Conservation (phyloP, 2,888 invertebrate genomes). For the Cecidostiba fungosa region DNA sequence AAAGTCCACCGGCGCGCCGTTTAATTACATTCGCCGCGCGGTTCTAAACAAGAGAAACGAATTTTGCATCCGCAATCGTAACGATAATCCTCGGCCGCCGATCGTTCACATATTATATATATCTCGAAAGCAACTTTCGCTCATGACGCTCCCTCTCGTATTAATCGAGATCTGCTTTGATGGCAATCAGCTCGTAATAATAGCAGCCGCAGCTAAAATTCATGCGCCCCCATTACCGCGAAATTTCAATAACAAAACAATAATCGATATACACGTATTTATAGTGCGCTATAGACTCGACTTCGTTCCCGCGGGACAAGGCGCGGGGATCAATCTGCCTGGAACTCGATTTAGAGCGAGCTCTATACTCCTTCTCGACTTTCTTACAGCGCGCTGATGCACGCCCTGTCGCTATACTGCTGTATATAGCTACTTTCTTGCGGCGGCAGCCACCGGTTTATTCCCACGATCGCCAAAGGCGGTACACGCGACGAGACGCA, state of each 20-base stretch:
- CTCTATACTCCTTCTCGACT: conserved; percentile 24
- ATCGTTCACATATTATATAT: not conserved
- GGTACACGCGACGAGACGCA: conserved; percentile 53
- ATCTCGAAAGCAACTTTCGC: not conserved
- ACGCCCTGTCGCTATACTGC: conserved; percentile 22
- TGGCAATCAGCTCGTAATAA: not conserved
- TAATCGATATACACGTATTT: conserved; percentile 31
- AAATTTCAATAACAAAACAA: conserved; percentile 60
- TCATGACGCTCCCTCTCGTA: not conserved
- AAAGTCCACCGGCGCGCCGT: not conserved
- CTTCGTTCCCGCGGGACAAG: conserved; percentile 36
- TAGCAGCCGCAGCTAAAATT: not conserved
- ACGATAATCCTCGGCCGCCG: not conserved
- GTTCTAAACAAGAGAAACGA: conserved; percentile 1
- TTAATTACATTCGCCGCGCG: not conserved
- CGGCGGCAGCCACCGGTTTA: conserved; percentile 55
- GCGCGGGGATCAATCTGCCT: conserved; percentile 50
- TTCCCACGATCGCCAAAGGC: conserved; percentile 64
- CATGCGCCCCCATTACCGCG: conserved; percentile 8
- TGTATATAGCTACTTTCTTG: conserved; percentile 39
- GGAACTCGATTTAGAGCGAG: conserved; percentile 51
- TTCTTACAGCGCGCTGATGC: conserved; percentile 33
- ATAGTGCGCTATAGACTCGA: not conserved
- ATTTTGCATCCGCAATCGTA: conserved; percentile 9
- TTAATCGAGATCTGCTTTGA: not conserved